A percentile compares a stretch with the other conserved stretches of the same genome.
phyloP scores from a whole-genome alignment of 2,797 vertebrate species.

The Coregonus ussuriensis region DNA sequence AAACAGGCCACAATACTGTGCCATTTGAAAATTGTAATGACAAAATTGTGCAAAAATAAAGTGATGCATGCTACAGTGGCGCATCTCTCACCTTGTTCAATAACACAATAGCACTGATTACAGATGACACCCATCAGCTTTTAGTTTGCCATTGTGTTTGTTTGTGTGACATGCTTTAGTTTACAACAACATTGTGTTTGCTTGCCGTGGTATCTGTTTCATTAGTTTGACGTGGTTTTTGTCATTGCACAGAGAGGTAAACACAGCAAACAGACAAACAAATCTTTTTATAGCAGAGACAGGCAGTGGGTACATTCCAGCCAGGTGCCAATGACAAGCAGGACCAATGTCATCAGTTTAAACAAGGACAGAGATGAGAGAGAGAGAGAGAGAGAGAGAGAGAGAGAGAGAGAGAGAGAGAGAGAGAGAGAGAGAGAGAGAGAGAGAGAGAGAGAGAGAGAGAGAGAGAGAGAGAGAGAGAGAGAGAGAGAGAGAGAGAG shows the following conservation, averaged over 20 bases:
- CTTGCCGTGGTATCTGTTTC: background rate
- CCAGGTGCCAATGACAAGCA: background rate
- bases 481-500: no score
- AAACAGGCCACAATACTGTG: background rate
- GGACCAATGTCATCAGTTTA: background rate
- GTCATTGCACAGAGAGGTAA: background rate
- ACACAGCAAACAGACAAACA: background rate
- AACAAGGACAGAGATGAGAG: background rate
- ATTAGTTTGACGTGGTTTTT: background rate
- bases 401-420: no score
- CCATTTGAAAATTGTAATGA: background rate
- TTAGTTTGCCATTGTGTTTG: slow-evolving; percentile 25
- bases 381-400: background rate
- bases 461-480: no score
- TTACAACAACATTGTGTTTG: background rate
- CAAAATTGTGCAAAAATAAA: background rate
- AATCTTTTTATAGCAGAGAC: background rate
- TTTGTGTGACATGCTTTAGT: slow-evolving; percentile 19
- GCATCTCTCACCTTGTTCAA: background rate
- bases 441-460: no score
- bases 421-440: no score
- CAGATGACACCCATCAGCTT: background rate
- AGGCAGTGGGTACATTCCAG: background rate
- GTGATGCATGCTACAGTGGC: background rate
- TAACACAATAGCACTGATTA: background rate